A percentile compares a stretch with the other conserved stretches of the same genome.
Evolutionary conservation across 2,888 invertebrate genomes (phyloP).

Genomic region (Drosophila siamana): DNA sequence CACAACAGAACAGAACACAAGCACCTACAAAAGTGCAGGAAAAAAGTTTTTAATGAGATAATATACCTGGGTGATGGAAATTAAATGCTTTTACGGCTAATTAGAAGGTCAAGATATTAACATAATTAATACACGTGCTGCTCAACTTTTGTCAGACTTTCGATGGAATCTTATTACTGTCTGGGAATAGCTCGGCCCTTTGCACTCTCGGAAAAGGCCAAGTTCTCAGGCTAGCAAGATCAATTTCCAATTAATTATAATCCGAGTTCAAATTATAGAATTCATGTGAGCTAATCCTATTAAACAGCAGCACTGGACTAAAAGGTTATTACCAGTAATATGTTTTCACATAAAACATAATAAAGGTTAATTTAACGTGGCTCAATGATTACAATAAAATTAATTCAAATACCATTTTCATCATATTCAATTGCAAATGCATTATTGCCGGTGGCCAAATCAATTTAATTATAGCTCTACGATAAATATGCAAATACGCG

Average conservation of each 20-base stretch:
- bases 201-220: conserved; percentile 1
- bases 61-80: conserved; percentile 58
- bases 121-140: conserved; percentile 65
- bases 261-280: background rate
- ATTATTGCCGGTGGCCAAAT: background rate
- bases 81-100: conserved; percentile 64
- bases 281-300: background rate
- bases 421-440: background rate
- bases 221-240: background rate
- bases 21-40: conserved; percentile 8
- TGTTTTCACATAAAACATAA: background rate
- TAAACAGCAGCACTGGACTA: background rate
- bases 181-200: background rate
- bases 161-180: conserved; percentile 23
- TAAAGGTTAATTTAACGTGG: background rate
- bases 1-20: too few relatives aligned
- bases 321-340: background rate
- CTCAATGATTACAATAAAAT: background rate
- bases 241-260: conserved; percentile 12
- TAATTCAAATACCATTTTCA: background rate
- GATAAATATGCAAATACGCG: background rate
- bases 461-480: background rate
- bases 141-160: conserved; percentile 9
- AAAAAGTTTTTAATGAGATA: conserved; percentile 68
- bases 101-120: conserved; percentile 64